These are phyloP conservation scores for Hydroisotoma schaefferi DNA, from an alignment of 2,888 invertebrate genomes.

Conservation along the genomic window DNA sequence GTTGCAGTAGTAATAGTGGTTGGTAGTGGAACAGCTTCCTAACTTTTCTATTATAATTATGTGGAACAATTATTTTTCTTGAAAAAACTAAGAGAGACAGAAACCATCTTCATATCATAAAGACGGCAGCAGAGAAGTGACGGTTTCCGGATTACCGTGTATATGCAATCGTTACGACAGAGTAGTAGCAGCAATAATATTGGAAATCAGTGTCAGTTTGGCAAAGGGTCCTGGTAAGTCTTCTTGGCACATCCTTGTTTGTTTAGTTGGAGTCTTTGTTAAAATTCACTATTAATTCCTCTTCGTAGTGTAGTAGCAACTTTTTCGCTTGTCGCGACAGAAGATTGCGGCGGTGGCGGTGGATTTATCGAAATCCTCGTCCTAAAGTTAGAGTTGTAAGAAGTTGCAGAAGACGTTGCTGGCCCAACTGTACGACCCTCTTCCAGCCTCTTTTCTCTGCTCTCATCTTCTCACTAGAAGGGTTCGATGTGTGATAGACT, in stretches of 20 bases:
- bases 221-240: slow-evolving; percentile 43
- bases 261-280: no score
- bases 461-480: not conserved
- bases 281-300: no score
- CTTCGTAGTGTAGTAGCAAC: slow-evolving; percentile 10
- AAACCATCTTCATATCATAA: not conserved
- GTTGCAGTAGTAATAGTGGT: not conserved
- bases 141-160: not conserved
- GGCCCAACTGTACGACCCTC: not conserved
- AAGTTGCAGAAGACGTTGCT: not conserved
- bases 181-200: not conserved
- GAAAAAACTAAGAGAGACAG: not conserved
- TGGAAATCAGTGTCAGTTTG: slow-evolving; percentile 36
- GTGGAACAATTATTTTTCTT: not conserved
- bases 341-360: not conserved
- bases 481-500: not conserved
- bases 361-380: no score
- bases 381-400: no score
- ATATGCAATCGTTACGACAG: no score
- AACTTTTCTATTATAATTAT: no score
- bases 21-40: not conserved
- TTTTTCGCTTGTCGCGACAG: not conserved
- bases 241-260: slow-evolving; percentile 43
- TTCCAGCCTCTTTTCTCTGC: not conserved
- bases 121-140: not conserved